Base-by-base conservation (phyloP, 2,113 vertebrate species). In the Leucoraja erinaceus region DNA sequence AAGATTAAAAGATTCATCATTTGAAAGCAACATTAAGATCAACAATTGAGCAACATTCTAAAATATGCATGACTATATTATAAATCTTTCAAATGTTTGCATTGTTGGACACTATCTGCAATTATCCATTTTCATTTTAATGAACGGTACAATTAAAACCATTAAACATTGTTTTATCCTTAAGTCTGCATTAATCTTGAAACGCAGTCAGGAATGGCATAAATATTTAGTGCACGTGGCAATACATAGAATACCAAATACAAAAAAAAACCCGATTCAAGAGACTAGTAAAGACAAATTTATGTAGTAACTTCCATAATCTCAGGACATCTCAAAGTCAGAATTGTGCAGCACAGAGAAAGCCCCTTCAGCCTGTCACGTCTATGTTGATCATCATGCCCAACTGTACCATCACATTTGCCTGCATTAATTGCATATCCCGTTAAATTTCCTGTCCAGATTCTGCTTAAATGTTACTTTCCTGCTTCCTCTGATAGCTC, bases 1-100 rank as follows among this genome's bases (percentile, higher is more conserved):
- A 47, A 31, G 66, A 91, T 25, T 33, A 38, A 91, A 91, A 70
- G 88, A 91, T 72, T 72, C 88, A 91, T 38, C 66, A 91, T 20
- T 91, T 70, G 86, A 88, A 88, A 63, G 28, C 12, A 88, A 59
- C 70, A 91, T 9, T 66, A 38, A 66, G n/a, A 70, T 47, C 14
- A 91, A 70, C 33, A 90, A 22, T 11, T 7, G 63, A 90, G 33
- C 66, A 47, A 70, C 47, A 47, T 47, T 47, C 63, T 90, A 68
- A 90, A 38, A 4, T 22, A 20, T 47, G 47, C 20, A 70, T 25
- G 11, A 86, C 28, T 84, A 59, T 16, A 86, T 61, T 86, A 9
- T 28, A 31, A 59, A 86, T 12, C 83, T 14, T 31, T 61, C n/a
- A 86, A 86, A 31, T 14, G 16, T 4, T 63, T 63, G 56, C 8